A percentile compares a stretch with the other conserved stretches of the same genome.
phyloP scores from a whole-genome alignment of 2,113 vertebrate species.

The Dermatemys mawii region DNA sequence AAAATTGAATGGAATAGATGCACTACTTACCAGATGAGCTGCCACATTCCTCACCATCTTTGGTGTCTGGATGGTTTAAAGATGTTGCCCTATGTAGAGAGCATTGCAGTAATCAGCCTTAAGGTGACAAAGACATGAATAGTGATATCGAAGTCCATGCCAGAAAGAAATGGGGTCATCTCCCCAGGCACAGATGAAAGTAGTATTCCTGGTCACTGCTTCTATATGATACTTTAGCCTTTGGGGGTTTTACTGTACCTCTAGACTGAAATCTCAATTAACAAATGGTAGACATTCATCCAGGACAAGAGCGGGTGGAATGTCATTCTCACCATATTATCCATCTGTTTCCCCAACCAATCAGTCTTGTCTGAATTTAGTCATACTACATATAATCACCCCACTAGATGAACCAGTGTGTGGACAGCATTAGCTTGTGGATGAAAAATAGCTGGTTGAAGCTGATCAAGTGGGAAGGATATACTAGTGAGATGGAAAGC shows the following conservation, averaged over 20 bases:
- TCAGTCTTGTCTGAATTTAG: slow-evolving; percentile 30
- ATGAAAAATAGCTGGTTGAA: neutral
- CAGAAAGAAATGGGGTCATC: neutral
- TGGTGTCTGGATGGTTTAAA: neutral
- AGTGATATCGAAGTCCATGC: neutral
- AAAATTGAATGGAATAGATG: neutral
- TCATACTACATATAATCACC: neutral
- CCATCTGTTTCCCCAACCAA: slow-evolving; percentile 49
- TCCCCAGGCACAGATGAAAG: neutral
- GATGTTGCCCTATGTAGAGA: neutral
- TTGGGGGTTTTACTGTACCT: neutral
- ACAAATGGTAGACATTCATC: neutral
- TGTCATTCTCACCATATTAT: neutral
- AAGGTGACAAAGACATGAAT: neutral
- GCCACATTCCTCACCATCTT: slow-evolving; percentile 20
- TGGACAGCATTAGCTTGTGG: neutral
- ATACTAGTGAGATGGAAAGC: neutral
- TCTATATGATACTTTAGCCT: neutral
- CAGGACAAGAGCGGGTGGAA: neutral
- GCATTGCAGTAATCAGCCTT: neutral
- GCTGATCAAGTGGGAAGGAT: neutral
- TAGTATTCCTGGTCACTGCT: neutral
- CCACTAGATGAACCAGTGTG: neutral
- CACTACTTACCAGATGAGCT: neutral
- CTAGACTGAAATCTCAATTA: neutral